Evolutionary conservation across 2,888 invertebrate genomes (phyloP).

Genomic region (Hirtodrosophila duncani): DNA sequence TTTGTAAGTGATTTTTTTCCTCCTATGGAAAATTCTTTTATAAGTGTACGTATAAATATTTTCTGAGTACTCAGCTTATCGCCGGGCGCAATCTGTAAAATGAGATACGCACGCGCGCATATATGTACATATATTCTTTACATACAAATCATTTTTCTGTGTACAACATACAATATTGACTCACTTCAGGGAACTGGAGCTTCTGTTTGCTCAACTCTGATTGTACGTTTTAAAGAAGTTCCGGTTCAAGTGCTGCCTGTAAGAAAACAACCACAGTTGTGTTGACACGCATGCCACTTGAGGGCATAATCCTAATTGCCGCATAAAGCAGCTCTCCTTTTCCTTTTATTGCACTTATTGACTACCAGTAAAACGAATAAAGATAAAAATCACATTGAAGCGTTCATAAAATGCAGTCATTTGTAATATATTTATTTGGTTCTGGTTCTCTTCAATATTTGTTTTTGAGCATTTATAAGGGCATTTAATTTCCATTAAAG

Average conservation of each 20-base stretch:
- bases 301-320: conserved; percentile 38
- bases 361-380: conserved; percentile 19
- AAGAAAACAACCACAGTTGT: no score
- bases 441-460: conserved; percentile 36
- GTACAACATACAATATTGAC: no score
- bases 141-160: conserved; percentile 24
- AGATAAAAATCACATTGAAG: not conserved
- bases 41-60: conserved; percentile 16
- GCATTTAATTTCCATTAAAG: conserved; percentile 27
- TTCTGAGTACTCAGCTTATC: conserved; percentile 34
- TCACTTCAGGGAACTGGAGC: no score
- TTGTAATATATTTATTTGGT: conserved; percentile 33
- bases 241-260: no score
- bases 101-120: conserved; percentile 11
- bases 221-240: no score
- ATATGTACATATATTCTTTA: conserved; percentile 4
- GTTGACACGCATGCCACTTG: conserved; percentile 38
- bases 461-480: not conserved
- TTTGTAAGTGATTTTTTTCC: conserved; percentile 27
- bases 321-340: conserved; percentile 4
- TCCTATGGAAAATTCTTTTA: conserved; percentile 27
- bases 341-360: conserved; percentile 13
- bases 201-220: no score
- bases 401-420: conserved; percentile 11
- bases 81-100: conserved; percentile 42